Conservation (phyloP, 2,888 invertebrate genomes). For the Geotrupes spiniger region DNA sequence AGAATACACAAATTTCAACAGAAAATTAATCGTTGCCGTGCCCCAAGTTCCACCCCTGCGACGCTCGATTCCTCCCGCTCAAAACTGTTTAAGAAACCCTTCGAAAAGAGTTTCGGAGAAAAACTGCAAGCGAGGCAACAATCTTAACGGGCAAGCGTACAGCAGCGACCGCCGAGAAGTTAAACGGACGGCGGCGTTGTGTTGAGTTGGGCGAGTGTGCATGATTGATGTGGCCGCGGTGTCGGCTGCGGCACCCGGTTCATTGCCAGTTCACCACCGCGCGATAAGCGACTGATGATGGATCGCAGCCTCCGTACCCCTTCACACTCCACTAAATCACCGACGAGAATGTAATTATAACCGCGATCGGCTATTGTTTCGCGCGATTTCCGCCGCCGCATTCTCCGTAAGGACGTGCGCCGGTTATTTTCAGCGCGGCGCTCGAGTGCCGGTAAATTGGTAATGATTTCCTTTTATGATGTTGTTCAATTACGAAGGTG, state of each 20-base stretch:
- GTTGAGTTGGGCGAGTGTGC: slow-evolving; percentile 20
- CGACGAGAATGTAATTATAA: slow-evolving; percentile 13
- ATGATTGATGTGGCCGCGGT: slow-evolving; percentile 38
- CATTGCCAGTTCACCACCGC: slow-evolving; percentile 34
- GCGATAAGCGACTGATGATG: slow-evolving; percentile 31
- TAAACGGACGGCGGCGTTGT: slow-evolving; percentile 5
- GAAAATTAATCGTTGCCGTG: too few relatives aligned
- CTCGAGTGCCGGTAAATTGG: too few relatives aligned
- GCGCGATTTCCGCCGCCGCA: too few relatives aligned
- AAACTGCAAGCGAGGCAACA: slow-evolving; percentile 14
- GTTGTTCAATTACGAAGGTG: too few relatives aligned
- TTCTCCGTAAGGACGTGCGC: too few relatives aligned
- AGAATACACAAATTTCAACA: too few relatives aligned
- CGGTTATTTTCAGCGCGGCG: too few relatives aligned
- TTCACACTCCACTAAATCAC: slow-evolving; percentile 13
- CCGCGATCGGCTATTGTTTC: slow-evolving; percentile 7
- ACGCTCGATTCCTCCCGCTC: too few relatives aligned
- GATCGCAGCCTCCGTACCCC: slow-evolving; percentile 20
- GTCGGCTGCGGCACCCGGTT: slow-evolving; percentile 29
- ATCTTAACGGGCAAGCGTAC: slow-evolving; percentile 14
- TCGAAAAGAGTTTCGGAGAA: slow-evolving; percentile 2
- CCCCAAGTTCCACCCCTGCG: too few relatives aligned
- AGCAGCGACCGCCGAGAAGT: slow-evolving; percentile 11
- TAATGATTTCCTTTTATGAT: too few relatives aligned
- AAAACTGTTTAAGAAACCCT: too few relatives aligned